Percentiles rank a stretch among this genome's conserved stretches.
phyloP scores from a whole-genome alignment of 2,888 invertebrate genomes.

The Athalia cordata region DNA sequence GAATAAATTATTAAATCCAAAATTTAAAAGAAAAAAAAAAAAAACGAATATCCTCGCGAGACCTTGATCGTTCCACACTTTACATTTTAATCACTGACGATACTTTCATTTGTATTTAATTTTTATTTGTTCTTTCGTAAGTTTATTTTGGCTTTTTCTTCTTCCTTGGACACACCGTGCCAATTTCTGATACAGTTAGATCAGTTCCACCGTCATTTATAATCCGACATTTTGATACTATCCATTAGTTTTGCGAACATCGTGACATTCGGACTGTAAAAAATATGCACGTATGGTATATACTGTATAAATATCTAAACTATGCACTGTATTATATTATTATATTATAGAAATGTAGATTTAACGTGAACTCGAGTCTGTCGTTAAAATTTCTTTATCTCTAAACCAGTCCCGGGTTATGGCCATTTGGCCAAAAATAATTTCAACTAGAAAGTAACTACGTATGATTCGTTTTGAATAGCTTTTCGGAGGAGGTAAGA shows the following conservation, averaged over 20 bases:
- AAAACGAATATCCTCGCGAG: not conserved
- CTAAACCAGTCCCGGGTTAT: constrained; percentile 17
- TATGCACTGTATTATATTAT: constrained; percentile 2
- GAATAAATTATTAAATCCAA: too few relatives aligned
- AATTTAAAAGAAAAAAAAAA: not conserved
- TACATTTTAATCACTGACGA: not conserved
- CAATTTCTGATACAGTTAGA: too few relatives aligned
- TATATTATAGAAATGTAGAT: not conserved
- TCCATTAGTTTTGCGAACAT: not conserved
- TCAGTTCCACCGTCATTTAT: not conserved
- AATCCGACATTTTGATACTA: not conserved
- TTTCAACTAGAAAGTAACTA: constrained; percentile 39
- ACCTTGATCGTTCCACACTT: constrained; percentile 1
- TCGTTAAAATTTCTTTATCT: constrained; percentile 22
- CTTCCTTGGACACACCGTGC: too few relatives aligned
- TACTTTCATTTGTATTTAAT: not conserved
- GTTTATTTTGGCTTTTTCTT: too few relatives aligned
- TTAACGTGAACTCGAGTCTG: constrained; percentile 6
- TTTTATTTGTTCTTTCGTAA: not conserved
- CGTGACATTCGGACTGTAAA: too few relatives aligned
- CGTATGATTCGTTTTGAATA: constrained; percentile 24
- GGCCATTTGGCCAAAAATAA: constrained; percentile 28
- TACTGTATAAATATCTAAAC: too few relatives aligned
- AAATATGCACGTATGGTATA: too few relatives aligned
- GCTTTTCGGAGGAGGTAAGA: constrained; percentile 8